Base-by-base conservation (phyloP, 2,113 vertebrate species). In the Urocitellus parryii region DNA sequence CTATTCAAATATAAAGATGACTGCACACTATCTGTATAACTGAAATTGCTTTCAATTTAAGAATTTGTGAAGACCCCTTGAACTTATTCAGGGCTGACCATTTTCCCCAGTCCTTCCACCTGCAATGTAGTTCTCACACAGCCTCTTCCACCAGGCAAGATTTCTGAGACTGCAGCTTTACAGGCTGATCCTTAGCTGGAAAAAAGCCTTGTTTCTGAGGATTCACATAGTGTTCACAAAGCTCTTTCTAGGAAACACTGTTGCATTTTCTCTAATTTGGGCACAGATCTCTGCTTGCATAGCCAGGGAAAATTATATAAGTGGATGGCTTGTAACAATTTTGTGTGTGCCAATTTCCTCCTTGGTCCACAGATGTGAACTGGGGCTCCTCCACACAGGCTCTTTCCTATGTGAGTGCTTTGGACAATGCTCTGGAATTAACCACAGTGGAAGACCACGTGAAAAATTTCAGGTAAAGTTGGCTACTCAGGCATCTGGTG, bases 341-440 rank as follows among this genome's bases (percentile, higher is more conserved):
- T 10, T 63, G 61, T 51, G 63, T 81, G 68, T 84, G 53, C 53
- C 51, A 67, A 18, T 84, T 37, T 93, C 34, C n/a, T 91, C 20
- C 61, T 85, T 97, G n/a, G 5, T 53, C 93, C 37, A 74, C 98
- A 99, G 99, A 99, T 89, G 99, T 99, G 77, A 99, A 99, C 88
- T 99, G 99, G 99, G 99, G 99, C 8, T 99, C 99, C 9, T 99
- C 99, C 42, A 99, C 99, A 0, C 99, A 99, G 97, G 99, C 99
- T 3, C 99, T 99, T 96, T 99, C 99, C 16, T 99, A 99, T 16
- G 96, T 99, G 90, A 99, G 99, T 1, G 99, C 99, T 4, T 98
- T 99, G 97, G 99, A 99, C 98, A 99, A 99, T 0, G 99, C 99
- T 63, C 98, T 99, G 96, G 99, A 99, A 76, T 97, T 99, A 95